A percentile compares a stretch with the other conserved stretches of the same genome.
Conservation (phyloP, 2,888 invertebrate genomes). For the Aphidoletes aphidimyza region DNA sequence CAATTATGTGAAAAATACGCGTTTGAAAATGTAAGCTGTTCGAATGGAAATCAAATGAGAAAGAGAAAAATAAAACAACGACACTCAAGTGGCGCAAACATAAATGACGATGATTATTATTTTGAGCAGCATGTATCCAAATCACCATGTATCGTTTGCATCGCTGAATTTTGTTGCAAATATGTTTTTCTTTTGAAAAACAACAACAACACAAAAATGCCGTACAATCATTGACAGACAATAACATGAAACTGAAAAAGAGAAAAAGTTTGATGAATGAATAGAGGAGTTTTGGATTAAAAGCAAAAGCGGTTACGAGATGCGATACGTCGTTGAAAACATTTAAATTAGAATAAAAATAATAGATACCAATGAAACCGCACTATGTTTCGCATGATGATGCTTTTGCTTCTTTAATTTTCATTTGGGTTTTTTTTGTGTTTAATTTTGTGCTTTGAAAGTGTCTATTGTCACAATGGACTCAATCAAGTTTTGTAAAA, state of each 20-base stretch:
- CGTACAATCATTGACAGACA: conserved; percentile 2
- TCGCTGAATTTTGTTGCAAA: not conserved
- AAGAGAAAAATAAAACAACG: not conserved
- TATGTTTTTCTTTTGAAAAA: conserved; percentile 30
- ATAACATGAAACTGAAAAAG: not conserved
- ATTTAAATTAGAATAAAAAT: conserved; percentile 30
- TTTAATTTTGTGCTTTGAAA: not conserved
- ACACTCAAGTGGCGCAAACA: not conserved
- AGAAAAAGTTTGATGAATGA: not conserved
- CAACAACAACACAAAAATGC: too few species aligned
- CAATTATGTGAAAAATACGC: not conserved
- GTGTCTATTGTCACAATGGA: not conserved
- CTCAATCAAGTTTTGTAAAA: not conserved
- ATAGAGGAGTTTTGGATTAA: not conserved
- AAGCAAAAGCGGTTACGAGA: not conserved
- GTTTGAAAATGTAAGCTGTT: not conserved
- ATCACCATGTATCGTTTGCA: conserved; percentile 19
- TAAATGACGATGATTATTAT: not conserved
- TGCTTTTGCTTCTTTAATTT: not conserved
- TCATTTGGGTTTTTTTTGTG: not conserved
- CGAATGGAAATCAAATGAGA: not conserved
- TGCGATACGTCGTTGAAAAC: not conserved
- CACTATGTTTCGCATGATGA: too few species aligned
- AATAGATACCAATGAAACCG: not conserved
- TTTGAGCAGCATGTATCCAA: conserved; percentile 43